phyloP scores from a whole-genome alignment of 2,888 invertebrate species.

The Caenorhabditis uteleia region DNA sequence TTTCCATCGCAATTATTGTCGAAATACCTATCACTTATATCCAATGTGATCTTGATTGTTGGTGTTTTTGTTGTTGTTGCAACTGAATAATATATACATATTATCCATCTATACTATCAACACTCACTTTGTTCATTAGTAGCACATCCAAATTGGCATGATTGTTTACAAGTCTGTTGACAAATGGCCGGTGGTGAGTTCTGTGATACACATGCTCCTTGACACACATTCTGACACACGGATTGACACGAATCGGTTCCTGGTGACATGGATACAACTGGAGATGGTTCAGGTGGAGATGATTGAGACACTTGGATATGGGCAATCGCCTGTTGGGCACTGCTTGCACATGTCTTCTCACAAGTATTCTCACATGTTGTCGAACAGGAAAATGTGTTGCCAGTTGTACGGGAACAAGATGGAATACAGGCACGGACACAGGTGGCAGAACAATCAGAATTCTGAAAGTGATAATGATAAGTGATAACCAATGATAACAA shows the following conservation, averaged over 20 bases:
- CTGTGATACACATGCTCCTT: slow-evolving; percentile 44
- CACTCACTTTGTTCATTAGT: slow-evolving; percentile 20
- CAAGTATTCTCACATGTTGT: slow-evolving; percentile 42
- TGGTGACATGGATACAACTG: neutral
- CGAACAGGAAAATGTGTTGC: slow-evolving; percentile 38
- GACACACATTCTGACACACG: slow-evolving; percentile 48
- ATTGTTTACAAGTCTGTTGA: slow-evolving; percentile 40
- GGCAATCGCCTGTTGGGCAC: slow-evolving; percentile 34
- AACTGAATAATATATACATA: no score
- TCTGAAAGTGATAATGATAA: slow-evolving; percentile 30
- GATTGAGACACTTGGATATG: slow-evolving; percentile 13
- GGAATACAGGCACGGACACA: slow-evolving; percentile 48
- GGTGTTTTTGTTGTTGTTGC: no score
- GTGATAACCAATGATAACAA: neutral
- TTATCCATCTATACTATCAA: no score
- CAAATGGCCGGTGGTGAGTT: slow-evolving; percentile 43
- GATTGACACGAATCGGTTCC: slow-evolving; percentile 31
- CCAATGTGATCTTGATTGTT: slow-evolving; percentile 41
- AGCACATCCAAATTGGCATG: slow-evolving; percentile 45
- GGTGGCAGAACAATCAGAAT: slow-evolving; percentile 41
- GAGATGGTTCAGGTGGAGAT: neutral
- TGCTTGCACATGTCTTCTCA: slow-evolving; percentile 37
- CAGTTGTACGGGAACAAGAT: slow-evolving; percentile 36
- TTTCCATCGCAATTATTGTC: slow-evolving; percentile 41
- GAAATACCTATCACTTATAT: slow-evolving; percentile 50